phyloP scores from a whole-genome alignment of 2,113 vertebrate genomes.

The Shinisaurus crocodilurus region DNA sequence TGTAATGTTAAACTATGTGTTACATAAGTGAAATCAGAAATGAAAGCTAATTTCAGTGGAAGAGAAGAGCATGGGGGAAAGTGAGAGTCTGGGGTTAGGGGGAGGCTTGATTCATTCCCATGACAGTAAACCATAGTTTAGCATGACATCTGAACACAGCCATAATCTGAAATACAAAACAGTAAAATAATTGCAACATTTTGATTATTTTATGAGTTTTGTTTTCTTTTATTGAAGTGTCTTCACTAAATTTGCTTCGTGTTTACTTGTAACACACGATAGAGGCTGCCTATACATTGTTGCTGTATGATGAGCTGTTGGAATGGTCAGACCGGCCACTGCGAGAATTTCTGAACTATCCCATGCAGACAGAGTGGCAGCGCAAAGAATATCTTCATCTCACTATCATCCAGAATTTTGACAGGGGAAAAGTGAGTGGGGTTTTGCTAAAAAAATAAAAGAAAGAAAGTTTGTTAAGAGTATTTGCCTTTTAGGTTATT shows the following conservation, averaged over 20 bases:
- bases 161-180: background rate
- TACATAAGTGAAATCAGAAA: background rate
- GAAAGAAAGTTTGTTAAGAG: background rate
- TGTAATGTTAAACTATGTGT: background rate
- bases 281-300: slow-evolving; percentile 96
- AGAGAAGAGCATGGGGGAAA: background rate
- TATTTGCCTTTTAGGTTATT: background rate
- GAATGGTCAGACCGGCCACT: slow-evolving; percentile 96
- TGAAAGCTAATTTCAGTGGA: background rate
- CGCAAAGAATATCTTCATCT: slow-evolving; percentile 95
- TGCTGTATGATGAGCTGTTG: slow-evolving; percentile 94
- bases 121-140: background rate
- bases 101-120: background rate
- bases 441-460: background rate
- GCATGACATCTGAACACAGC: background rate
- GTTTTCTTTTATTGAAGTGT: background rate
- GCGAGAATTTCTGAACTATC: slow-evolving; percentile 95
- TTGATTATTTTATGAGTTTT: background rate
- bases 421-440: slow-evolving; percentile 84
- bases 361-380: slow-evolving; percentile 98
- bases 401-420: slow-evolving; percentile 97
- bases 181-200: background rate
- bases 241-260: slow-evolving; percentile 8
- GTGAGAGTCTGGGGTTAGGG: background rate
- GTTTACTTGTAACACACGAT: background rate